Evolutionary conservation across 2,888 invertebrate species (phyloP).

Genomic region (Drosophila melanocephala): DNA sequence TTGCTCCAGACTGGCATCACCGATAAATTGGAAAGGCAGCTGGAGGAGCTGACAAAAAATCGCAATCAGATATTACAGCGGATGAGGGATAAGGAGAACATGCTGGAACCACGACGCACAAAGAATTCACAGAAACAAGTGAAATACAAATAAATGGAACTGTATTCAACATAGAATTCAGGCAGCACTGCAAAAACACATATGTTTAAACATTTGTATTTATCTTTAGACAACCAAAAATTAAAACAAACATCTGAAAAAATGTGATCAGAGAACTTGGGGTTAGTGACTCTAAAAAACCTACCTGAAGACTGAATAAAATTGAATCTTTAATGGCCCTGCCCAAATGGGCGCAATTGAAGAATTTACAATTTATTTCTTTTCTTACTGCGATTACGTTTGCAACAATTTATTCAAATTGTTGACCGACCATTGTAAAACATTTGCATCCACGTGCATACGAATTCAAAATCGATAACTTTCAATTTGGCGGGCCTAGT

Average conservation of each 20-base stretch:
- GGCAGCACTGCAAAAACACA: background rate
- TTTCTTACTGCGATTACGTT: background rate
- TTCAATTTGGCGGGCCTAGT: conserved; percentile 28
- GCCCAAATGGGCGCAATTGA: background rate
- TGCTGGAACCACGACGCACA: conserved; percentile 20
- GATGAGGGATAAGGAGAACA: conserved; percentile 38
- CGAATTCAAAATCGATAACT: conserved; percentile 29
- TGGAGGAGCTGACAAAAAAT: conserved; percentile 34
- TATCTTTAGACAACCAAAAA: background rate
- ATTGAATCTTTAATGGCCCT: background rate
- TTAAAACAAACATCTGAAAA: background rate
- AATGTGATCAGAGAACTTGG: background rate
- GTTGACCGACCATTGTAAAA: background rate
- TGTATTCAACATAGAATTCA: background rate
- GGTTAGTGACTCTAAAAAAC: background rate
- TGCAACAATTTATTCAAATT: background rate
- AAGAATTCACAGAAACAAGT: conserved; percentile 10
- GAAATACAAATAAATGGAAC: conserved; percentile 31
- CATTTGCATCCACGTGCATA: conserved; percentile 37
- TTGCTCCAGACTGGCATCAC: conserved; percentile 18
- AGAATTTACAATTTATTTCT: background rate
- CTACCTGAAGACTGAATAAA: background rate
- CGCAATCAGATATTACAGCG: conserved; percentile 31
- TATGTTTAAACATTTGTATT: background rate
- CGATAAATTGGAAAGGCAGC: conserved; percentile 44